Evolutionary conservation across 2,113 vertebrate species (phyloP).

Genomic region (Etia nguti): DNA sequence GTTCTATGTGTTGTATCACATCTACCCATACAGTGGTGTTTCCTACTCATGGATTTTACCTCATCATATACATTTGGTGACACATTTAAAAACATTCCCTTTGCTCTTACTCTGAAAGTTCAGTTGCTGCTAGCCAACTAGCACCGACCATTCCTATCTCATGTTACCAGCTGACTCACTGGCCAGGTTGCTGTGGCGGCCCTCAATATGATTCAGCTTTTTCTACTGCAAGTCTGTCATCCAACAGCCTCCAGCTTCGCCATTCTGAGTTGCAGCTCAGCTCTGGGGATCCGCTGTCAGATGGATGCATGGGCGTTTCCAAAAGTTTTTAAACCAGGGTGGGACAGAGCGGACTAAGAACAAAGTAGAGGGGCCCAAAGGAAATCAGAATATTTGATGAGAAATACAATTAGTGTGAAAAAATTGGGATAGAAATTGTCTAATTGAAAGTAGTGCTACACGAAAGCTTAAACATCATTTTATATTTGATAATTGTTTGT

Average conservation of each 20-base stretch:
- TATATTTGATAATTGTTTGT: not conserved
- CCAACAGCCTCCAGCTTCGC: not conserved
- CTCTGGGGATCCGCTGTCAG: not conserved
- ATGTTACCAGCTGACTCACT: not conserved
- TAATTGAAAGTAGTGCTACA: not conserved
- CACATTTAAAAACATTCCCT: not conserved
- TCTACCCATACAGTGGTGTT: not conserved
- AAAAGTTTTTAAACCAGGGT: not conserved
- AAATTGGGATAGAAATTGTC: not conserved
- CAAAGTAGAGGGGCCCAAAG: not conserved
- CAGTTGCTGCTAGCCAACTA: not conserved
- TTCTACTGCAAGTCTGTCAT: not conserved
- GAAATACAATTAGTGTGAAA: not conserved
- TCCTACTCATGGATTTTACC: not conserved
- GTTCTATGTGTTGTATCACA: not conserved
- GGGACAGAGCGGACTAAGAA: fast-evolving
- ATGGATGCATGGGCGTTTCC: fast-evolving
- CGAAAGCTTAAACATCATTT: fast-evolving
- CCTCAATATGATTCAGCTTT: not conserved
- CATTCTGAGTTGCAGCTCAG: not conserved
- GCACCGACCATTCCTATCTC: not conserved
- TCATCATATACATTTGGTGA: not conserved
- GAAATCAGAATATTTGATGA: not conserved
- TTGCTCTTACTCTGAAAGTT: not conserved
- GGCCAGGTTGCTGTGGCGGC: not conserved